phyloP scores from a whole-genome alignment of 92 coral and sea anemone genomes.

The Siderastrea siderea region DNA sequence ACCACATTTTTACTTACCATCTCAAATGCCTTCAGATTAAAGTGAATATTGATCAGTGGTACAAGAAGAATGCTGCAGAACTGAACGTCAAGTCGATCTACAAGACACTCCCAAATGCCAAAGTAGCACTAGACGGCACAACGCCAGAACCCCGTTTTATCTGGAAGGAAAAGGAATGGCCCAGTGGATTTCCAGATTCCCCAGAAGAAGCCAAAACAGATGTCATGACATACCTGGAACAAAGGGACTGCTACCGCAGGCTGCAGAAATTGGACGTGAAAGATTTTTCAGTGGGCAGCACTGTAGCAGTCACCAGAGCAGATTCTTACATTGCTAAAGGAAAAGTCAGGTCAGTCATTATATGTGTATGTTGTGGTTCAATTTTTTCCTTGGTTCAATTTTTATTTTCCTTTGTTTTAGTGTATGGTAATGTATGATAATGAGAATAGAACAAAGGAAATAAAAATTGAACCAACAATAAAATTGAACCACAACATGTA shows the following conservation, averaged over 20 bases:
- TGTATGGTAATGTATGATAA: too few species aligned
- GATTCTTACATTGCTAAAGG: conserved; percentile 92
- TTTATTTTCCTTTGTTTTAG: too few species aligned
- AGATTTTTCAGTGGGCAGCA: conserved; percentile 96
- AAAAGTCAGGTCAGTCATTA: conserved; percentile 78
- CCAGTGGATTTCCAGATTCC: conserved; percentile 83
- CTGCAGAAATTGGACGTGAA: conserved; percentile 79
- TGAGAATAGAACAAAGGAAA: too few species aligned
- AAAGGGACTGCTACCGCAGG: conserved; percentile 90
- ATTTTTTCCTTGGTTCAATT: too few species aligned
- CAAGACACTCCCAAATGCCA: conserved; percentile 92
- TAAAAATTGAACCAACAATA: too few species aligned
- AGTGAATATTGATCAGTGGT: conserved; percentile 67
- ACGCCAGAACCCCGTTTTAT: conserved; percentile 90
- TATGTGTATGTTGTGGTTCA: too few species aligned
- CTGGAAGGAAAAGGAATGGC: conserved; percentile 92
- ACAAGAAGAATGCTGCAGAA: conserved; percentile 69
- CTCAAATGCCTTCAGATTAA: conserved; percentile 10
- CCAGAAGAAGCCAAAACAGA: conserved; percentile 94
- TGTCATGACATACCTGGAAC: conserved; percentile 93
- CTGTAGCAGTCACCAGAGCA: conserved; percentile 95
- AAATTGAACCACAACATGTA: too few species aligned
- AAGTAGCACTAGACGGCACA: conserved; percentile 74
- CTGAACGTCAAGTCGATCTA: conserved; percentile 90
- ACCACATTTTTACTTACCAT: background rate